A percentile compares a stretch with the other conserved stretches of the same genome.
Conservation (phyloP, 2,113 vertebrate species). For the Dasypus novemcinctus region DNA sequence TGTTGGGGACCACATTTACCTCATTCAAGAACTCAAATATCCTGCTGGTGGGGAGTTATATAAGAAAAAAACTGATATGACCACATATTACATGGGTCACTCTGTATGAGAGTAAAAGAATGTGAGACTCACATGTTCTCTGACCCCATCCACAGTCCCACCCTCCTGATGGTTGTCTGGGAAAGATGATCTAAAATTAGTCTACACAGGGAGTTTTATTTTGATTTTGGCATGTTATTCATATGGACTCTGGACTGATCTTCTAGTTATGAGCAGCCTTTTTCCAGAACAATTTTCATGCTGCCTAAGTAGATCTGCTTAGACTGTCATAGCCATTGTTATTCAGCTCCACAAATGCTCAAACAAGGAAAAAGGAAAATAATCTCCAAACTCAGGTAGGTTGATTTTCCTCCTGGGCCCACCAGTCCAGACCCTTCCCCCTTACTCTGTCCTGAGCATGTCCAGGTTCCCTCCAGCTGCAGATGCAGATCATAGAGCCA, state of each 20-base stretch:
- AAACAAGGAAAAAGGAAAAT: too few species aligned
- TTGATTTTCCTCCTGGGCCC: too few species aligned
- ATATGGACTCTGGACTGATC: background rate
- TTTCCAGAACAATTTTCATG: background rate
- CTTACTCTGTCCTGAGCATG: too few species aligned
- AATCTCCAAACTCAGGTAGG: too few species aligned
- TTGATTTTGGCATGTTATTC: background rate
- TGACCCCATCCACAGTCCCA: fast-evolving
- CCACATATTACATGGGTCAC: background rate
- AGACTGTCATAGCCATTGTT: background rate
- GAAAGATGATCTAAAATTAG: background rate
- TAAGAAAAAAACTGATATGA: background rate
- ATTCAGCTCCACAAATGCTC: background rate
- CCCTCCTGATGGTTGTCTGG: background rate
- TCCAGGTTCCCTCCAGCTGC: too few species aligned
- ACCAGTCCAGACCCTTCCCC: too few species aligned
- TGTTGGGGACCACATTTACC: background rate
- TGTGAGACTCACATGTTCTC: background rate
- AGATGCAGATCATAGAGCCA: too few species aligned
- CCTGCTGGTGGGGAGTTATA: background rate
- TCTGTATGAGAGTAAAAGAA: background rate
- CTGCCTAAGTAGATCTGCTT: background rate
- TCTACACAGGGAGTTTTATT: background rate
- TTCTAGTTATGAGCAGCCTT: background rate
- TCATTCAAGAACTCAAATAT: background rate